A percentile compares a stretch with the other conserved stretches of the same genome.
Evolutionary conservation across 1,140 invertebrate species (phyloP).

Genomic region (Bacillus rossius): DNA sequence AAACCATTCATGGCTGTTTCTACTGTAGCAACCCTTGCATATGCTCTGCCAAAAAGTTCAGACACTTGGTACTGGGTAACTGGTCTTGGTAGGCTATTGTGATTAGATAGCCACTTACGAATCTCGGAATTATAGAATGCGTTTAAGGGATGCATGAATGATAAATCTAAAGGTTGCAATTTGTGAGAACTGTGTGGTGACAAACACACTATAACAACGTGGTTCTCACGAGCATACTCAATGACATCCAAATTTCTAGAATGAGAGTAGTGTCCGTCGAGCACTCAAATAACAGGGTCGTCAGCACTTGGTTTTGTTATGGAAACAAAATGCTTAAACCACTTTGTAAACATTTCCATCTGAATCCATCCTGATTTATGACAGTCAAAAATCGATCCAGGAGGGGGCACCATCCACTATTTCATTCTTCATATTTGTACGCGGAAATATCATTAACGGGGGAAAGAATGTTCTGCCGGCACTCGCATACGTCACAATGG

Average conservation of each 20-base stretch:
- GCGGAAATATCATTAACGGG: constrained; percentile 21
- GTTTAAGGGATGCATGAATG: constrained; percentile 37
- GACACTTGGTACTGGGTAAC: constrained; percentile 30
- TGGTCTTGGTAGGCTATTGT: background rate
- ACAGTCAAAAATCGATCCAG: constrained; percentile 21
- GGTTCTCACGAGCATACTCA: background rate
- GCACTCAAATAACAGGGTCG: constrained; percentile 11
- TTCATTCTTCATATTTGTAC: constrained; percentile 20
- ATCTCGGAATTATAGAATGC: constrained; percentile 33
- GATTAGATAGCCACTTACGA: constrained; percentile 25
- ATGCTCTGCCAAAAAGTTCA: constrained; percentile 35
- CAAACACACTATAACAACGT: background rate
- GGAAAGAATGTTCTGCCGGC: constrained; percentile 31
- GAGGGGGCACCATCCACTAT: constrained; percentile 27
- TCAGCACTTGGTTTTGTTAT: constrained; percentile 12
- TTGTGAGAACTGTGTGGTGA: constrained; percentile 36
- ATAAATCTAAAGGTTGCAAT: constrained; percentile 38
- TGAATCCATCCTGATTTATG: constrained; percentile 29
- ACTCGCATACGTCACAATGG: constrained; percentile 27
- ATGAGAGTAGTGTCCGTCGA: constrained; percentile 22
- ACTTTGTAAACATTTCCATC: constrained; percentile 26
- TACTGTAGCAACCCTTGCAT: constrained; percentile 33
- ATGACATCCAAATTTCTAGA: constrained; percentile 19
- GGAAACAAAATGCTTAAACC: constrained; percentile 20
- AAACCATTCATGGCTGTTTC: constrained; percentile 38